phyloP scores from a whole-genome alignment of 2,797 vertebrate species.

The Melanogrammus aeglefinus region DNA sequence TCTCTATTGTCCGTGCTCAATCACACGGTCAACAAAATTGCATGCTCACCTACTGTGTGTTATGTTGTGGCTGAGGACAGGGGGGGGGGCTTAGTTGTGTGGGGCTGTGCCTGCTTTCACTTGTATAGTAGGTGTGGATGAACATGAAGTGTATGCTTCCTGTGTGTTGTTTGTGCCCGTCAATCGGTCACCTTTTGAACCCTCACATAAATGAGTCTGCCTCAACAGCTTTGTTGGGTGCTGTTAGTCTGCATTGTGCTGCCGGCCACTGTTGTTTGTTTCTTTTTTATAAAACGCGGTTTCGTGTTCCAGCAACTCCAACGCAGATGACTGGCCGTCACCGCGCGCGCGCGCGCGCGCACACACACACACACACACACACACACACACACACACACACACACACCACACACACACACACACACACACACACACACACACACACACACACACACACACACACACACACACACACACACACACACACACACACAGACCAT shows the following conservation, averaged over 20 bases:
- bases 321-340: slow-evolving; percentile 28
- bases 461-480: slow-evolving; percentile 4
- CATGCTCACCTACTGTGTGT: neutral
- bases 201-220: slow-evolving; percentile 17
- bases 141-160: slow-evolving; percentile 16
- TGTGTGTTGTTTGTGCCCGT: slow-evolving; percentile 23
- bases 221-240: slow-evolving; percentile 52
- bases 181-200: slow-evolving; percentile 59
- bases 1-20: neutral
- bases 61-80: neutral
- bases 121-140: slow-evolving; percentile 21
- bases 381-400: slow-evolving; percentile 7
- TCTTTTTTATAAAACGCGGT: slow-evolving; percentile 56
- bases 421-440: slow-evolving; percentile 11
- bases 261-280: slow-evolving; percentile 23
- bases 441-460: slow-evolving; percentile 9
- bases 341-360: slow-evolving; percentile 10
- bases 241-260: slow-evolving; percentile 50
- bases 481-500: slow-evolving; percentile 1
- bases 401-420: slow-evolving; percentile 14
- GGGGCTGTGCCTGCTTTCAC: neutral
- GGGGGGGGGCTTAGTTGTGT: slow-evolving; percentile 2
- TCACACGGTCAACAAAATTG: neutral
- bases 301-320: slow-evolving; percentile 29
- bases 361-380: slow-evolving; percentile 10